Base-by-base conservation (phyloP, 2,888 invertebrate species). In the Tetanocera ferruginea region DNA sequence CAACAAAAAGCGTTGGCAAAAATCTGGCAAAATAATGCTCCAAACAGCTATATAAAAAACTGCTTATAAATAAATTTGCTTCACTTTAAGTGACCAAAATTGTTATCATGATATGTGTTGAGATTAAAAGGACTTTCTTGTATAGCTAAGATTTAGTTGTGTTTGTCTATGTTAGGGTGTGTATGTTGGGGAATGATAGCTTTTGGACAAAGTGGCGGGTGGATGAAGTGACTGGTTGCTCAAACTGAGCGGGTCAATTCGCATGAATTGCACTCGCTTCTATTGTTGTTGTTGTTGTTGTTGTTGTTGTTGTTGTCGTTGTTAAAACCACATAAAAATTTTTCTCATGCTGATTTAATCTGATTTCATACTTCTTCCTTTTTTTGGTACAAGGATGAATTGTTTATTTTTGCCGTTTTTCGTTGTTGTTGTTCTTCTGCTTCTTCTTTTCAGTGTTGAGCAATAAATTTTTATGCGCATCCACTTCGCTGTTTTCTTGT, bases 1-100 rank as follows among this genome's bases (percentile, higher is more conserved):
- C 74, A 64, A 34, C 69, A 79, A 76, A 57, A 43, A 64, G 75
- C 66, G 70, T 73, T 73, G n/a, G n/a, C n/a, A 77, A 77, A 76
- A 79, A 70, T 73, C 31, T 51, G 37, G 6, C n/a, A 14, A 60
- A 25, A 43, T 23, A 25, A 60, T 70, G 52, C 73, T 76, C 51
- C 52, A 75, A 75, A 78, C 77, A 76, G 37, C 72, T 69, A 73
- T 76, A 81, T 83, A 84, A 84, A 85, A 83, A 84, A 86, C 83
- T 85, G 86, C 86, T 87, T 87, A 86, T 86, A 88, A 88, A 88
- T 89, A 88, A 88, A 89, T 88, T 88, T 89, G 88, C 87, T 86
- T 87, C 88, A 88, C 88, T 88, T n/a, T 88, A 86, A 87, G 88
- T 88, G 88, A 88, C 88, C 89, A 87, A 86, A 88, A 88, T 89